Evolutionary conservation across 2,888 invertebrate genomes (phyloP).

Genomic region (Anaspis maculata): DNA sequence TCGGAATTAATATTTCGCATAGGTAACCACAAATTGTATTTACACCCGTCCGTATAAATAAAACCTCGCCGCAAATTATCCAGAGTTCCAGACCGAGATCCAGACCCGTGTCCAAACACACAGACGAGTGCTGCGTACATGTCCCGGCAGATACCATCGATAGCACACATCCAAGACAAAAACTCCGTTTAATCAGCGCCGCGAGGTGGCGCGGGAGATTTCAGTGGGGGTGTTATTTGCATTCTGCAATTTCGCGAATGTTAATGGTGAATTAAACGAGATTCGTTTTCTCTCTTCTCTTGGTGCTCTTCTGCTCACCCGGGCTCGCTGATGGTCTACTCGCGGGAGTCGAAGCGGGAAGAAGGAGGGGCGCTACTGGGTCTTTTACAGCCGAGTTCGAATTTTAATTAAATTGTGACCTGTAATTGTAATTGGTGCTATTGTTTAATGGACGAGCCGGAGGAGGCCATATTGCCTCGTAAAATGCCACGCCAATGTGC

Average conservation of each 20-base stretch:
- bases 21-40: too few species aligned
- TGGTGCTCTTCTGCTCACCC: too few species aligned
- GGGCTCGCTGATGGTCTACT: too few species aligned
- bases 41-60: too few species aligned
- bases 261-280: slow-evolving; percentile 26
- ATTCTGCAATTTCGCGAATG: slow-evolving; percentile 24
- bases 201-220: slow-evolving; percentile 12
- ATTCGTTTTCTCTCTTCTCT: slow-evolving; percentile 18
- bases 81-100: too few species aligned
- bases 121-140: too few species aligned
- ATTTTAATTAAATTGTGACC: slow-evolving; percentile 23
- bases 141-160: too few species aligned
- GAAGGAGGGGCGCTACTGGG: slow-evolving; percentile 19
- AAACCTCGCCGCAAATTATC: too few species aligned
- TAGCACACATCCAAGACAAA: too few species aligned
- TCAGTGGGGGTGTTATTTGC: slow-evolving; percentile 17
- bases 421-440: slow-evolving; percentile 18
- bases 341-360: too few species aligned
- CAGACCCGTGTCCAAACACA: too few species aligned
- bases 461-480: slow-evolving; percentile 12
- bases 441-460: slow-evolving; percentile 10
- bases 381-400: slow-evolving; percentile 20
- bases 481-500: too few species aligned
- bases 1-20: slow-evolving; percentile 9
- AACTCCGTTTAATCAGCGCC: slow-evolving; percentile 14